Evolutionary conservation across 2,113 vertebrate genomes (phyloP).

Genomic region (Tonatia bakeri): DNA sequence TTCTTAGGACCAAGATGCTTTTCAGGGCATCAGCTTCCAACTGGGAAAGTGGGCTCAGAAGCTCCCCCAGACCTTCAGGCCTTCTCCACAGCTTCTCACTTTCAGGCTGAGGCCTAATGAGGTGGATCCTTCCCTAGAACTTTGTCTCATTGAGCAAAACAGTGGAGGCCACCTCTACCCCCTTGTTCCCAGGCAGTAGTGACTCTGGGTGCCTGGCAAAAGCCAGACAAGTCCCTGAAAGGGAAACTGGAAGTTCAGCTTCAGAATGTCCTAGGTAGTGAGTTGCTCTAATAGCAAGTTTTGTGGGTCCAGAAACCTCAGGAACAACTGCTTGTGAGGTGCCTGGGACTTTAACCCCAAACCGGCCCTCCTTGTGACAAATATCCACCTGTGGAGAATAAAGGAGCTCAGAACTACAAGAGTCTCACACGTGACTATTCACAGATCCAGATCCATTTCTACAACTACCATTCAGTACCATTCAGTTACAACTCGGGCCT

Average conservation of each 20-base stretch:
- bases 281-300: background rate
- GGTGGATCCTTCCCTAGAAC: background rate
- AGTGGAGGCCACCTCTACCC: rapidly evolving
- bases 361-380: background rate
- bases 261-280: background rate
- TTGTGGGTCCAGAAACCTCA: background rate
- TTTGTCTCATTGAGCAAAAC: background rate
- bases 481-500: background rate
- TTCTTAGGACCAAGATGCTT: background rate
- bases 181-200: background rate
- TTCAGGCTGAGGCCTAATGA: background rate
- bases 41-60: background rate
- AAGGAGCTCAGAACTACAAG: background rate
- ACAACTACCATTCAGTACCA: background rate
- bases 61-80: background rate
- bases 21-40: background rate
- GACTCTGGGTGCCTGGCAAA: background rate
- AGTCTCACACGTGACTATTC: background rate
- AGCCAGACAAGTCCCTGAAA: background rate
- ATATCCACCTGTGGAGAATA: background rate
- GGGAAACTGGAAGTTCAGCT: background rate
- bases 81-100: background rate
- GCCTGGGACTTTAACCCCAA: background rate
- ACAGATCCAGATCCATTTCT: background rate
- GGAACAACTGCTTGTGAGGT: background rate